phyloP scores from a whole-genome alignment of 2,113 vertebrate genomes.

The Motacilla tschutschensis region DNA sequence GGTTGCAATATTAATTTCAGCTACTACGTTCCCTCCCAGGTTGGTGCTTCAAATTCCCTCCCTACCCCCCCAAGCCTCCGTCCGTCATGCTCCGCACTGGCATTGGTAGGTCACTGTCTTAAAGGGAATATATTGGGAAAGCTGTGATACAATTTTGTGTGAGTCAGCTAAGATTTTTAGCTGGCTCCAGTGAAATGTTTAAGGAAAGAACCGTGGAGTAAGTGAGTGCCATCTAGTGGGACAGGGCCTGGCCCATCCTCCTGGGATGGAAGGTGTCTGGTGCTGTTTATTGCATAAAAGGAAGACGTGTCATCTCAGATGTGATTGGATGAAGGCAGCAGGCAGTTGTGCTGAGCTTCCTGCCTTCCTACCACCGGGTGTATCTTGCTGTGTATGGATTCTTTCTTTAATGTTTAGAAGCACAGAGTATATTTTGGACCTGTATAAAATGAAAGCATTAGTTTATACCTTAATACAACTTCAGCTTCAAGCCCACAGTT shows the following conservation, averaged over 20 bases:
- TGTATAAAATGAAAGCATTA: background rate
- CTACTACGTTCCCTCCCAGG: slow-evolving; percentile 60
- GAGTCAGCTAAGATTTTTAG: slow-evolving; percentile 41
- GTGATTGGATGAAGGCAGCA: slow-evolving; percentile 19
- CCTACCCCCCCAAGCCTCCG: slow-evolving; percentile 59
- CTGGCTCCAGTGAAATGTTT: slow-evolving; percentile 19
- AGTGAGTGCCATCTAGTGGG: slow-evolving; percentile 75
- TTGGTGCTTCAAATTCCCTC: slow-evolving; percentile 62
- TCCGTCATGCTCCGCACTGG: slow-evolving; percentile 55
- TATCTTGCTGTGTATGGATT: background rate
- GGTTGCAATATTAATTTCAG: slow-evolving; percentile 63
- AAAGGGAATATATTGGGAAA: slow-evolving; percentile 45
- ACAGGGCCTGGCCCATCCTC: slow-evolving; percentile 1
- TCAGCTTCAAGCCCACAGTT: background rate
- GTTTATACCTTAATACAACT: background rate
- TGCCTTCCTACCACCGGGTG: background rate
- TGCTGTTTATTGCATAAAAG: slow-evolving; percentile 63
- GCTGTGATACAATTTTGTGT: slow-evolving; percentile 43
- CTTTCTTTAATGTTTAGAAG: slow-evolving; percentile 11
- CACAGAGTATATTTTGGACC: background rate
- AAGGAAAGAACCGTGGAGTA: background rate
- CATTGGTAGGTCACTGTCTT: slow-evolving; percentile 53
- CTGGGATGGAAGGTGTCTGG: slow-evolving; percentile 45
- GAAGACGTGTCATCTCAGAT: slow-evolving; percentile 59
- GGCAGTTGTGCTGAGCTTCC: slow-evolving; percentile 36